Conservation (phyloP, 2,797 vertebrate genomes). For the Phaenicophaeus curvirostris region DNA sequence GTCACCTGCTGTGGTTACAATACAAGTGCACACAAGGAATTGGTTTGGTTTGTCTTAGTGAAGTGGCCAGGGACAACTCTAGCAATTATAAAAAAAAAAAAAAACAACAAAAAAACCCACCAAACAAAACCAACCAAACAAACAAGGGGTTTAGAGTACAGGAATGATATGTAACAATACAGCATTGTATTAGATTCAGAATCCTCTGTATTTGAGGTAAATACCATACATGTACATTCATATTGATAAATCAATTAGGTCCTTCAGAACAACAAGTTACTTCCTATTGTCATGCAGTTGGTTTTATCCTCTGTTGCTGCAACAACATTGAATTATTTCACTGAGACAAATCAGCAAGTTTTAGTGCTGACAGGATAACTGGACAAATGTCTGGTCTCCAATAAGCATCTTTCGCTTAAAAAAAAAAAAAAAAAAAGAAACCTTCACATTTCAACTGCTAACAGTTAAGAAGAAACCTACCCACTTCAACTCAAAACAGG, state of each 20-base stretch:
- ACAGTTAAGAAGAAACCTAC: background rate
- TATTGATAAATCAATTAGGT: background rate
- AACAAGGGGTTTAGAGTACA: too few species aligned
- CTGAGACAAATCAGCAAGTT: background rate
- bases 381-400: background rate
- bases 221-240: background rate
- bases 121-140: too few species aligned
- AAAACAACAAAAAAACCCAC: too few species aligned
- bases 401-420: background rate
- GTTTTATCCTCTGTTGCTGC: background rate
- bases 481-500: background rate
- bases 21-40: background rate
- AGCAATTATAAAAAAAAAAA: background rate
- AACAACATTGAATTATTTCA: background rate
- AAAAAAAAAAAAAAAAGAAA: background rate
- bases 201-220: background rate
- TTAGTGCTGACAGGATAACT: background rate
- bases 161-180: background rate
- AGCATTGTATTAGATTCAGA: background rate
- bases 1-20: background rate
- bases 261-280: background rate
- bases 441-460: background rate
- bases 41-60: slow-evolving; percentile 9
- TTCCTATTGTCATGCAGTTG: background rate
- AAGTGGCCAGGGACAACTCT: background rate